Evolutionary conservation across 1,140 invertebrate genomes (phyloP).

Genomic region (Drosophila sulfurigaster): DNA sequence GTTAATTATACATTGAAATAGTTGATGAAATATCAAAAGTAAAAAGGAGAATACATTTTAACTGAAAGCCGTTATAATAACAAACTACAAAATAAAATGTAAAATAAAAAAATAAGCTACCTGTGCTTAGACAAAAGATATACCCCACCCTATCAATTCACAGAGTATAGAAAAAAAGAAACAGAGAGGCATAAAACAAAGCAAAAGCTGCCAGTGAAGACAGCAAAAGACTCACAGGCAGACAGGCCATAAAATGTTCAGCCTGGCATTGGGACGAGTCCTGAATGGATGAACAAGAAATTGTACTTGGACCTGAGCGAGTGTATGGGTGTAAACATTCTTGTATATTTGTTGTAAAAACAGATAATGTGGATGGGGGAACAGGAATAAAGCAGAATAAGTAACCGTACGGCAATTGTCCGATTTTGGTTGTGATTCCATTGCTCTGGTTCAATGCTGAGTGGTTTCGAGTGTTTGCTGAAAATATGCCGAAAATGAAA

Average conservation of each 20-base stretch:
- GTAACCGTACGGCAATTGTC: conserved; percentile 35
- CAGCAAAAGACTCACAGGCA: conserved; percentile 12
- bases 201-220: conserved; percentile 3
- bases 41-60: background rate
- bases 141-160: too few species aligned
- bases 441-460: conserved; percentile 17
- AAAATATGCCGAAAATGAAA: conserved; percentile 21
- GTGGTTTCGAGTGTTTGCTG: conserved; percentile 41
- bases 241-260: conserved; percentile 51
- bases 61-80: too few species aligned
- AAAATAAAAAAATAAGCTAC: too few species aligned
- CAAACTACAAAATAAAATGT: too few species aligned
- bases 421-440: conserved; percentile 19
- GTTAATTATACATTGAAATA: background rate
- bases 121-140: too few species aligned
- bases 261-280: conserved; percentile 4
- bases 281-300: conserved; percentile 24
- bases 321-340: conserved; percentile 40
- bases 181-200: conserved; percentile 49
- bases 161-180: conserved; percentile 21
- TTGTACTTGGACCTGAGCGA: conserved; percentile 22
- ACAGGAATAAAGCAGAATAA: conserved; percentile 41
- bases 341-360: conserved; percentile 40
- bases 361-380: background rate
- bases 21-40: background rate